These are phyloP conservation scores for Dinoponera quadriceps DNA, from an alignment of 1,140 invertebrate genomes.

Conservation along the genomic window DNA sequence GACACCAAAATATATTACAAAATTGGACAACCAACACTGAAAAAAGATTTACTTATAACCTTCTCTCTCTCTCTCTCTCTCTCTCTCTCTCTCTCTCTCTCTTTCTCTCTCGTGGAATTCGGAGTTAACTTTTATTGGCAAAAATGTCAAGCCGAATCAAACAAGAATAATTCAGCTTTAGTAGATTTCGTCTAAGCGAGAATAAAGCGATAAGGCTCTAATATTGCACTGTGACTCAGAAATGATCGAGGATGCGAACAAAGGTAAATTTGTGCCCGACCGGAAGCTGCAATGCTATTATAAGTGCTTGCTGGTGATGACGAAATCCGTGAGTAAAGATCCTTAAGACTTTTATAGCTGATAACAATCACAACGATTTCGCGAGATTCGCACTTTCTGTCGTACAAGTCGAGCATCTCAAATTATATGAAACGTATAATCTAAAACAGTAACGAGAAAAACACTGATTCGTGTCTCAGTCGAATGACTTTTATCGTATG, in stretches of 20 bases:
- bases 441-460: no score
- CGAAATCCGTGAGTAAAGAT: slow-evolving; percentile 68
- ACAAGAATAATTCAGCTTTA: neutral
- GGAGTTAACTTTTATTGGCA: neutral
- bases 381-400: neutral
- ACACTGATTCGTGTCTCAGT: no score
- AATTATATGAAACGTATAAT: no score
- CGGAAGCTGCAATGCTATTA: slow-evolving; percentile 67
- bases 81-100: no score
- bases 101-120: no score
- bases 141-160: neutral
- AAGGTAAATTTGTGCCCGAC: slow-evolving; percentile 66
- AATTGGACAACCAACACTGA: no score
- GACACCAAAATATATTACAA: no score
- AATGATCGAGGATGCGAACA: slow-evolving; percentile 45
- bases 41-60: no score
- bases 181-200: neutral
- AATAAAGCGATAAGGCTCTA: neutral
- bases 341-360: neutral
- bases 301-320: slow-evolving; percentile 66
- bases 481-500: no score
- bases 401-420: neutral
- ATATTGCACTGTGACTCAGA: slow-evolving; percentile 52
- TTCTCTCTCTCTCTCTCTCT: no score
- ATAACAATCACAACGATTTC: neutral